Percentiles rank a stretch among this genome's conserved stretches.
phyloP scores from a whole-genome alignment of 1,140 invertebrate genomes.

The Ceratina japonica region DNA sequence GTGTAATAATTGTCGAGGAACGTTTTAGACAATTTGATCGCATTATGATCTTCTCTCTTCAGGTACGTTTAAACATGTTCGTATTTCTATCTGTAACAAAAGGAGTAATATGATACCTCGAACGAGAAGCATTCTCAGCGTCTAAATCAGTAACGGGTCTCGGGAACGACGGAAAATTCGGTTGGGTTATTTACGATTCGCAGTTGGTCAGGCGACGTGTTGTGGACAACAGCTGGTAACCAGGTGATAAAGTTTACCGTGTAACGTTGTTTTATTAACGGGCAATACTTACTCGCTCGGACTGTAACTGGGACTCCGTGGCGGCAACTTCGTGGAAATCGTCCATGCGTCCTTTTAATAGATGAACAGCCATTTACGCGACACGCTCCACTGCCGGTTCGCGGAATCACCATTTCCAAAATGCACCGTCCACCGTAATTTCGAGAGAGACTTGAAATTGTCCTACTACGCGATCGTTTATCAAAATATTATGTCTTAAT shows the following conservation, averaged over 20 bases:
- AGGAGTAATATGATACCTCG: neutral
- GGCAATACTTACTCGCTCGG: conserved; percentile 3
- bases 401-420: conserved; percentile 6
- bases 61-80: no score
- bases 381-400: neutral
- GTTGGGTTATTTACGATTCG: conserved; percentile 49
- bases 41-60: neutral
- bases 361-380: neutral
- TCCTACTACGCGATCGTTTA: no score
- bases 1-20: no score
- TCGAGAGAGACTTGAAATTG: no score
- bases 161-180: conserved; percentile 44
- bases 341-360: neutral
- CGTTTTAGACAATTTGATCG: no score
- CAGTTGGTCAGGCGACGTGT: conserved; percentile 22
- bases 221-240: conserved; percentile 68
- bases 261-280: conserved; percentile 46
- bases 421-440: neutral
- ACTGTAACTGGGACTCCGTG: no score
- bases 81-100: neutral
- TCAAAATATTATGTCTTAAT: no score
- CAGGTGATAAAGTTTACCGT: conserved; percentile 69
- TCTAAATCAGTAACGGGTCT: neutral
- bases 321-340: no score
- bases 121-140: no score